These are phyloP conservation scores for Rotaria sp. DNA, from an alignment of 2,888 invertebrate genomes.

Conservation along the genomic window DNA sequence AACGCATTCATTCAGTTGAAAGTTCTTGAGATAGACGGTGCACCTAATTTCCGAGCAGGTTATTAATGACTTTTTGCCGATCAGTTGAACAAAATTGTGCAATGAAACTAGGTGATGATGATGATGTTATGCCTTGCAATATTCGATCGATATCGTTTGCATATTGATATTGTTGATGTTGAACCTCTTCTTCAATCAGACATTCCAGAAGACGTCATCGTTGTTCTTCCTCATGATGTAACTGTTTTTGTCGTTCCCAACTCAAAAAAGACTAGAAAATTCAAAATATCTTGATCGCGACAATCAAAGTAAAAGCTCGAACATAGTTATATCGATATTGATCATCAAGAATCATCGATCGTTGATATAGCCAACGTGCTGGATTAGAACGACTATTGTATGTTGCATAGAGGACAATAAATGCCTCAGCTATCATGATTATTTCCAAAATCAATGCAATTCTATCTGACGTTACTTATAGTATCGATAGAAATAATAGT, in stretches of 20 bases:
- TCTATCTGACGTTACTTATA: background rate
- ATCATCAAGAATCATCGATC: background rate
- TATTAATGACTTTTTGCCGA: background rate
- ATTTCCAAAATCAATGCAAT: background rate
- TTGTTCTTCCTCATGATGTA: background rate
- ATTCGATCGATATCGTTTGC: background rate
- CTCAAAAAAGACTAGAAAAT: too few relatives aligned
- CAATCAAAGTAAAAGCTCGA: background rate
- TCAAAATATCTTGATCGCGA: too few relatives aligned
- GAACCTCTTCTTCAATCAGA: background rate
- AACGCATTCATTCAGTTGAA: background rate
- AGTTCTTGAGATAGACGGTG: background rate
- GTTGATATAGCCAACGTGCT: background rate
- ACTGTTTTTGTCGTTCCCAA: too few relatives aligned
- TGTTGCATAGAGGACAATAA: background rate
- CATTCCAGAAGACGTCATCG: background rate
- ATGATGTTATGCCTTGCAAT: background rate
- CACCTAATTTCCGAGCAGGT: background rate
- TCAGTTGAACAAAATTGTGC: background rate
- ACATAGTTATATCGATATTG: background rate
- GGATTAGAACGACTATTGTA: background rate
- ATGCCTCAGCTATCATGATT: background rate
- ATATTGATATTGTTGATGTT: background rate
- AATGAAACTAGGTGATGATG: background rate
- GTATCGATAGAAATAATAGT: background rate